phyloP scores from a whole-genome alignment of 2,888 invertebrate species.

The Amphiduros pacificus region DNA sequence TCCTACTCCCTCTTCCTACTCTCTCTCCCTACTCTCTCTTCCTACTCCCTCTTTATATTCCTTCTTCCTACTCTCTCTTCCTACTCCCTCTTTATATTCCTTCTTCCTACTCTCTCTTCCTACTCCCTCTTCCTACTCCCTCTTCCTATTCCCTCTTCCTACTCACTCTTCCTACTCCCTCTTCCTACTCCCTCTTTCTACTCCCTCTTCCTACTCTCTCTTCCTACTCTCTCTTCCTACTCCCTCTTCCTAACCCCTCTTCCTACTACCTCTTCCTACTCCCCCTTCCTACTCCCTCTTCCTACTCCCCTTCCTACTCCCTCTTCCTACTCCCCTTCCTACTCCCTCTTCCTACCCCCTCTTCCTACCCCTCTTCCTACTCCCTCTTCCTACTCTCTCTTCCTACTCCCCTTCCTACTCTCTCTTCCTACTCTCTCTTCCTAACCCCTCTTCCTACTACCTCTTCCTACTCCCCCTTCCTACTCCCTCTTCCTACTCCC shows the following conservation, averaged over 20 bases:
- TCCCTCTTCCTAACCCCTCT: neutral
- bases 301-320: neutral
- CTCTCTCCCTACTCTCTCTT: neutral
- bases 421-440: neutral
- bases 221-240: neutral
- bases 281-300: neutral
- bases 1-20: neutral
- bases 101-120: neutral
- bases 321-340: neutral
- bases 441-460: neutral
- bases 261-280: neutral
- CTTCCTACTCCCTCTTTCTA: neutral
- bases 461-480: neutral
- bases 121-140: neutral
- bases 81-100: neutral
- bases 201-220: neutral
- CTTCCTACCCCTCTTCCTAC: neutral
- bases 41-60: neutral
- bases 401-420: neutral
- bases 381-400: neutral
- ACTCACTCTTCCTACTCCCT: neutral
- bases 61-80: neutral
- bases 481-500: neutral
- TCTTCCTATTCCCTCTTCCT: neutral
- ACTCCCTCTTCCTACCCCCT: neutral